Evolutionary conservation across 2,113 vertebrate species (phyloP).

Genomic region (Leptodactylus fuscus): DNA sequence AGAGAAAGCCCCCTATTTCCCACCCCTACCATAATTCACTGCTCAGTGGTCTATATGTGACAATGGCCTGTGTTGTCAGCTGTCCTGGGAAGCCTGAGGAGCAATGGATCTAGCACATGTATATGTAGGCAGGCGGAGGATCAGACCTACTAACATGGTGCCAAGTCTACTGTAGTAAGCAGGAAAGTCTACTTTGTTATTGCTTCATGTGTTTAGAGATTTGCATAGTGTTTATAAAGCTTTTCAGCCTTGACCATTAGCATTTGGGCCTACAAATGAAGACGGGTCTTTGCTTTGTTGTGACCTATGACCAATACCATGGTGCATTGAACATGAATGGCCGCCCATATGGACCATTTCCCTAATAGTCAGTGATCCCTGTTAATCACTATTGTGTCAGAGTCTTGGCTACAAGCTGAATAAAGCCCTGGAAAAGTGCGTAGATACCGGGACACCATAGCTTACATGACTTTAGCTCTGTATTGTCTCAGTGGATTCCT

Average conservation of each 20-base stretch:
- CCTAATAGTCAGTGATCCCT: not conserved
- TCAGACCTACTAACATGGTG: not conserved
- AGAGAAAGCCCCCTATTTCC: not conserved
- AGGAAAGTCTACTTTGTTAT: too few relatives aligned
- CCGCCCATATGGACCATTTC: not conserved
- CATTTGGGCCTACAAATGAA: not conserved
- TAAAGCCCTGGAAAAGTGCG: not conserved
- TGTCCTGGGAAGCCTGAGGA: not conserved
- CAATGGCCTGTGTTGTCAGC: slow-evolving; percentile 41
- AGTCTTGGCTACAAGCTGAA: not conserved
- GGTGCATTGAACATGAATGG: slow-evolving; percentile 20
- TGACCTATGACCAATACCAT: too few relatives aligned
- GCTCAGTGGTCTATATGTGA: not conserved
- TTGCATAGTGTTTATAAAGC: too few relatives aligned
- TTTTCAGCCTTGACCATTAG: too few relatives aligned
- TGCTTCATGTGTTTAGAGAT: not conserved
- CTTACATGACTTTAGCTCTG: too few relatives aligned
- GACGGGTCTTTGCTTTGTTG: not conserved
- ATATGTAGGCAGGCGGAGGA: not conserved
- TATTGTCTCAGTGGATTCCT: too few relatives aligned
- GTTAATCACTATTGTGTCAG: slow-evolving; percentile 3
- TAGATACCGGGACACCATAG: not conserved
- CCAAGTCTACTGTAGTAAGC: not conserved
- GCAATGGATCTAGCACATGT: not conserved
- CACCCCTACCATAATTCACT: not conserved